A percentile compares a stretch with the other conserved stretches of the same genome.
Conservation (phyloP, 1,140 invertebrate genomes). For the Aporrectodea caliginosa region DNA sequence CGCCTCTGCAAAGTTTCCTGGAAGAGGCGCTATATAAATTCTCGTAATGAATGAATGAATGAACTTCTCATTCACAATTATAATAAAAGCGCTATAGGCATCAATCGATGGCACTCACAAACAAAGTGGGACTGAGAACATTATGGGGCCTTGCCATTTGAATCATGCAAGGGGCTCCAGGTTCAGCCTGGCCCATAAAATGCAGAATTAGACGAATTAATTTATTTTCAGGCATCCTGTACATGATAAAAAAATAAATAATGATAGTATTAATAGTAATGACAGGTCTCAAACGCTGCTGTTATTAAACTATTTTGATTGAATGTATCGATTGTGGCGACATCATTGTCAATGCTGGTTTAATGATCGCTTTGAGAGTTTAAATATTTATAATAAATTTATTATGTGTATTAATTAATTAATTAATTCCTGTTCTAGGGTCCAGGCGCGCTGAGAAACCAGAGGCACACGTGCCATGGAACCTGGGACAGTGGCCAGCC, state of each 20-base stretch:
- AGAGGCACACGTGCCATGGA: neutral
- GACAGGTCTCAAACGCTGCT: too few species aligned
- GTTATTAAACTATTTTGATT: too few species aligned
- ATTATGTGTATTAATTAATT: neutral
- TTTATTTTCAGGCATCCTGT: conserved; percentile 30
- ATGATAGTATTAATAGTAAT: neutral
- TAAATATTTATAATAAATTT: neutral
- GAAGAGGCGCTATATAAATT: too few species aligned
- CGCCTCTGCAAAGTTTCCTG: too few species aligned
- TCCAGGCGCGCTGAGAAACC: neutral
- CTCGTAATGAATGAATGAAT: too few species aligned
- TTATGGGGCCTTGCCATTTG: neutral
- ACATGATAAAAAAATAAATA: neutral
- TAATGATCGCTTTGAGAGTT: neutral
- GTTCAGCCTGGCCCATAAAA: neutral
- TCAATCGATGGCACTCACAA: too few species aligned
- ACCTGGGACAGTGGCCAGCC: neutral
- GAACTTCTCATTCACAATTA: too few species aligned
- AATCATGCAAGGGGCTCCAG: too few species aligned
- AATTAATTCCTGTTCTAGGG: neutral
- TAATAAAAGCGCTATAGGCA: too few species aligned
- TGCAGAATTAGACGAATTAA: neutral
- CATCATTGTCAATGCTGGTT: neutral
- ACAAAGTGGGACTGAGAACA: neutral
- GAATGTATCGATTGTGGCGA: too few species aligned